Evolutionary conservation across 1,140 invertebrate genomes (phyloP).

Genomic region (Penaeus japonicus): DNA sequence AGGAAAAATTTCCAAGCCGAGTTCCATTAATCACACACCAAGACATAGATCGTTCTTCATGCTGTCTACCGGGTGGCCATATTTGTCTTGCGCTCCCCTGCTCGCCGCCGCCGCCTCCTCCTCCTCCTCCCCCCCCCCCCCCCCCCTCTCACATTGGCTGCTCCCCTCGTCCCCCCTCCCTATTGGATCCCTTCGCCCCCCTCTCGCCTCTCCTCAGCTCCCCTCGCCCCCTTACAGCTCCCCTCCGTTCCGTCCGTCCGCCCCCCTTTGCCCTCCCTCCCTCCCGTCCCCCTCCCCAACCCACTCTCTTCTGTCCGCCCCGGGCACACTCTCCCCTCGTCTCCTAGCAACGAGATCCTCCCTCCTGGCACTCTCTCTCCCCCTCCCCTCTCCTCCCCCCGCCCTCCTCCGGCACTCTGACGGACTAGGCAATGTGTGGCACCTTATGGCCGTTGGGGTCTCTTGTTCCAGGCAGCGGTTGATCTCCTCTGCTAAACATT

Average conservation of each 20-base stretch:
- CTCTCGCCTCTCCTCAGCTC: neutral
- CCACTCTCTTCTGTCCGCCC: neutral
- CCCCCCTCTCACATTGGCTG: neutral
- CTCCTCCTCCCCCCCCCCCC: neutral
- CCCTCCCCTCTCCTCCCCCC: neutral
- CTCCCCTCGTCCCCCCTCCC: neutral
- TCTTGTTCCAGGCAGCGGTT: constrained; percentile 42
- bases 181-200: neutral
- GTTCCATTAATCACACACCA: constrained; percentile 49
- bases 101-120: neutral
- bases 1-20: constrained; percentile 33
- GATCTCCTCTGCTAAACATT: constrained; percentile 47
- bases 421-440: constrained; percentile 53
- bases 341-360: too few species aligned
- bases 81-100: constrained; percentile 36
- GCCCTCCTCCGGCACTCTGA: constrained; percentile 27
- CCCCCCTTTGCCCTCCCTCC: neutral
- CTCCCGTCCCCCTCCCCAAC: neutral
- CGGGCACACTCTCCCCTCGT: neutral
- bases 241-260: neutral
- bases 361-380: constrained; percentile 33
- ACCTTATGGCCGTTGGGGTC: constrained; percentile 45
- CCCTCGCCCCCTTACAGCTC: neutral
- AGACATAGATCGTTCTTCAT: constrained; percentile 52
- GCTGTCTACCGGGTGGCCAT: constrained; percentile 52